Conservation (phyloP, 1,140 invertebrate genomes). For the Pogonomyrmex californicus region DNA sequence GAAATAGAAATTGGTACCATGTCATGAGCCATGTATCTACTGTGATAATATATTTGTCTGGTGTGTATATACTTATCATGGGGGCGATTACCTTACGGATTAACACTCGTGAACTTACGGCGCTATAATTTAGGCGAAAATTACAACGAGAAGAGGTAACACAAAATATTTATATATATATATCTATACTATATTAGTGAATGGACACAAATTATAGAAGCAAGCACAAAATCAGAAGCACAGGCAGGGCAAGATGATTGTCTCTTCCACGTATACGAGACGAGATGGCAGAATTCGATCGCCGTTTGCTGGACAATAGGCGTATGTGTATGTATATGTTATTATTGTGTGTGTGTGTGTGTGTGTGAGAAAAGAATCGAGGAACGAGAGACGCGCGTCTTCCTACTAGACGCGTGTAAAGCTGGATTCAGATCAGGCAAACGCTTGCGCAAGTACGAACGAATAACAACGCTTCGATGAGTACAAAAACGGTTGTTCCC, state of each 20-base stretch:
- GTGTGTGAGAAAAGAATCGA: slow-evolving; percentile 75
- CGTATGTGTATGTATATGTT: not conserved
- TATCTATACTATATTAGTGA: slow-evolving; percentile 58
- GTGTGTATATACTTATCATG: slow-evolving; percentile 33
- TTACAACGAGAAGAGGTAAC: slow-evolving; percentile 65
- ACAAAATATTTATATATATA: slow-evolving; percentile 37
- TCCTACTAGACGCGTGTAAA: slow-evolving; percentile 68
- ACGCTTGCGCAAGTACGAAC: not conserved
- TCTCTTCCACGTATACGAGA: slow-evolving; percentile 52
- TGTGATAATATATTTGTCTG: slow-evolving; percentile 3
- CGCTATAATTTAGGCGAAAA: slow-evolving; percentile 42
- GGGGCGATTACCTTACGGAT: slow-evolving; percentile 15
- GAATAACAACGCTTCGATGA: not conserved
- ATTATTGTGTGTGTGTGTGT: slow-evolving; percentile 2
- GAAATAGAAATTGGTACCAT: slow-evolving; percentile 37
- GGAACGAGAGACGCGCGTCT: slow-evolving; percentile 68
- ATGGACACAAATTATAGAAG: slow-evolving; percentile 73
- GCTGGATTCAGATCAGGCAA: slow-evolving; percentile 2
- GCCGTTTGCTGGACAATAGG: slow-evolving; percentile 54
- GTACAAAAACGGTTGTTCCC: not conserved
- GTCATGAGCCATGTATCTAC: slow-evolving; percentile 38
- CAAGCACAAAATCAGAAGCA: slow-evolving; percentile 79
- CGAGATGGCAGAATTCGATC: slow-evolving; percentile 57
- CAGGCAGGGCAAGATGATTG: slow-evolving; percentile 72
- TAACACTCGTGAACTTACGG: slow-evolving; percentile 46